Percentiles rank a stretch among this genome's conserved stretches.
These are phyloP conservation scores for Leptinotarsa juncta DNA, from an alignment of 2,888 invertebrate species.

Conservation along the genomic window DNA sequence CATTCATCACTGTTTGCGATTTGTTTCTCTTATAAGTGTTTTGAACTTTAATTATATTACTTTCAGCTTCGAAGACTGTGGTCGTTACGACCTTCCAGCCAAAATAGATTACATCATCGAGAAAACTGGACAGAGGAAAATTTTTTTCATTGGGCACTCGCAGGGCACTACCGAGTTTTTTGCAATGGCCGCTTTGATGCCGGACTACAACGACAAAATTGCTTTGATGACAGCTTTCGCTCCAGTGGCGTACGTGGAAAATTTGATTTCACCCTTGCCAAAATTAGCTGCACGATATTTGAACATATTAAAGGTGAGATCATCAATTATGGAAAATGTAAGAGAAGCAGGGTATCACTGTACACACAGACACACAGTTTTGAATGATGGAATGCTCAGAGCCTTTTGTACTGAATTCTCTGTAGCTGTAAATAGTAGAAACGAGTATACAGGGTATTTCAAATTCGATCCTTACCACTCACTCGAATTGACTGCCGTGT, in stretches of 20 bases:
- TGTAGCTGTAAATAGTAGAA: no score
- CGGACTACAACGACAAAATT: slow-evolving; percentile 75
- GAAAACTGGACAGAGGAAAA: slow-evolving; percentile 67
- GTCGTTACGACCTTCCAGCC: slow-evolving; percentile 80
- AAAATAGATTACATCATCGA: slow-evolving; percentile 78
- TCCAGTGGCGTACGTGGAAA: slow-evolving; percentile 36
- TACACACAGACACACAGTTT: no score
- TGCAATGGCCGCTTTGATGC: slow-evolving; percentile 72
- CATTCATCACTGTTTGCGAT: no score
- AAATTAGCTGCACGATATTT: slow-evolving; percentile 22
- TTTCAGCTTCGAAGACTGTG: slow-evolving; percentile 84
- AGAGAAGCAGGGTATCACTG: slow-evolving; percentile 64
- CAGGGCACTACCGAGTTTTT: slow-evolving; percentile 78
- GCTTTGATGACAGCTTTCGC: slow-evolving; percentile 46
- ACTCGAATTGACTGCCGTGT: no score
- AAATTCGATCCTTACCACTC: no score
- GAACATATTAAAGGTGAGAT: slow-evolving; percentile 51
- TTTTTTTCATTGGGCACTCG: slow-evolving; percentile 84
- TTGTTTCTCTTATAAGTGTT: no score
- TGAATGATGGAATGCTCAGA: no score
- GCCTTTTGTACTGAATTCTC: no score
- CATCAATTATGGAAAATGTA: slow-evolving; percentile 73
- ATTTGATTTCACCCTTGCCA: slow-evolving; percentile 22
- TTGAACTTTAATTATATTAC: slow-evolving; percentile 59
- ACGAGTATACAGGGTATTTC: no score